phyloP scores from a whole-genome alignment of 2,888 invertebrate genomes.

The Nephrocerus scutellatus region DNA sequence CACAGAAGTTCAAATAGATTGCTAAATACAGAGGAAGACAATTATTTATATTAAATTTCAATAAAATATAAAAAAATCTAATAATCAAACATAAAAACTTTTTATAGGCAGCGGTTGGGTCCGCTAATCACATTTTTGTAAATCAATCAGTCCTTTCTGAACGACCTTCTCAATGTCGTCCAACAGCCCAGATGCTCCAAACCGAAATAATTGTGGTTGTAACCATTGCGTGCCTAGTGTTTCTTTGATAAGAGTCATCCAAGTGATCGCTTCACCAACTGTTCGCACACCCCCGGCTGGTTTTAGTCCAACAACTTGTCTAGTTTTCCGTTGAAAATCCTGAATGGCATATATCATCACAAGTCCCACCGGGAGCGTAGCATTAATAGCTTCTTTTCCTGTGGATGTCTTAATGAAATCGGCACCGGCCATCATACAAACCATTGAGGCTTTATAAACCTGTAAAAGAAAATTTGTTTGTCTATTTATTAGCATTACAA shows the following conservation, averaged over 20 bases:
- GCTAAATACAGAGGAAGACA: conserved; percentile 23
- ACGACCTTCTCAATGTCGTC: conserved; percentile 61
- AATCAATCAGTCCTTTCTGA: conserved; percentile 24
- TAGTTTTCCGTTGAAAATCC: conserved; percentile 64
- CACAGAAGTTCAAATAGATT: conserved; percentile 21
- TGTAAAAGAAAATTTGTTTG: conserved; percentile 37
- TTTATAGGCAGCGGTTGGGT: too few species aligned
- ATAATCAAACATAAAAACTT: too few species aligned
- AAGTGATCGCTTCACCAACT: conserved; percentile 74
- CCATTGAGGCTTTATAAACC: conserved; percentile 81
- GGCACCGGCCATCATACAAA: conserved; percentile 92
- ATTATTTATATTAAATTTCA: too few species aligned
- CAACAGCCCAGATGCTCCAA: conserved; percentile 90
- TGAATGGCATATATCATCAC: conserved; percentile 92
- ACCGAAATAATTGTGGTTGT: conserved; percentile 70
- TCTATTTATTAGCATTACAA: too few species aligned
- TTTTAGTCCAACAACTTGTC: conserved; percentile 83
- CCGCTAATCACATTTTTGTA: too few species aligned
- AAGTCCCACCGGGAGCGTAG: conserved; percentile 81
- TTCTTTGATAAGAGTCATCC: conserved; percentile 76
- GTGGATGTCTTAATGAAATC: conserved; percentile 99
- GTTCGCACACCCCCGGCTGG: conserved; percentile 95
- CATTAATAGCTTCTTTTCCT: conserved; percentile 92
- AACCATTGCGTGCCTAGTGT: conserved; percentile 86
- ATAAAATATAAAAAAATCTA: too few species aligned